A percentile compares a stretch with the other conserved stretches of the same genome.
These are phyloP conservation scores for Oceanodroma leucorhoa DNA, from an alignment of 2,797 vertebrate genomes.

Conservation along the genomic window DNA sequence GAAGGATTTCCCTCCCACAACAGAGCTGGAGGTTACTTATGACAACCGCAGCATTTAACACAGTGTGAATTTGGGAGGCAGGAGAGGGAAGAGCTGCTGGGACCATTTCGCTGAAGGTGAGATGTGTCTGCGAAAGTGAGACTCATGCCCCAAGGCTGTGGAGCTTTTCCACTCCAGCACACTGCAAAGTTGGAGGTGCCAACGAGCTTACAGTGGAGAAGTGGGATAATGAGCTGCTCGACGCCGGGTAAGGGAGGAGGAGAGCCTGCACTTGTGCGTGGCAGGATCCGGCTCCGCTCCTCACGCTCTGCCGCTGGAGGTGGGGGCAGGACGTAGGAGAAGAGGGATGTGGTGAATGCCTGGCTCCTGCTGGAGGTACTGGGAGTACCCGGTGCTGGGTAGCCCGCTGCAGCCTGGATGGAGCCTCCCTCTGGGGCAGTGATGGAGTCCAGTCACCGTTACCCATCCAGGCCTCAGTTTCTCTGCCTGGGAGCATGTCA, in stretches of 20 bases:
- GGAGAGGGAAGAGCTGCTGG: not conserved
- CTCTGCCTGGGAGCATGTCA: not conserved
- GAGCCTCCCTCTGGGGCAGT: not conserved
- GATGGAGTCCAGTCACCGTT: not conserved
- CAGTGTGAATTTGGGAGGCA: not conserved
- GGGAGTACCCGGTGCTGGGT: not conserved
- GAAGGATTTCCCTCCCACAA: not conserved
- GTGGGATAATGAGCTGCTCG: not conserved
- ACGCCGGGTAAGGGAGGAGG: not conserved
- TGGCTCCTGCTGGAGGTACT: not conserved
- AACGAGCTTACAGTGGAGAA: not conserved
- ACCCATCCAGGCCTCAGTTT: not conserved
- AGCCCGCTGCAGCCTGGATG: not conserved
- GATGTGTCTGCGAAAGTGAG: not conserved
- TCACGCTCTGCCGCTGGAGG: not conserved
- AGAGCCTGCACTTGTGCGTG: accelerated
- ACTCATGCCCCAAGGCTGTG: not conserved
- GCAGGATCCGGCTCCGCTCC: not conserved
- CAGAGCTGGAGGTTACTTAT: not conserved
- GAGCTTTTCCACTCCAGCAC: not conserved
- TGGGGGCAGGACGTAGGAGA: not conserved
- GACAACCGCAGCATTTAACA: accelerated
- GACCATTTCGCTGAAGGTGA: not conserved
- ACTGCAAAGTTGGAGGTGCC: not conserved
- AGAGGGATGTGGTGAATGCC: not conserved